Base-by-base conservation (phyloP, 2,113 vertebrate species). In the Nipponia nippon region DNA sequence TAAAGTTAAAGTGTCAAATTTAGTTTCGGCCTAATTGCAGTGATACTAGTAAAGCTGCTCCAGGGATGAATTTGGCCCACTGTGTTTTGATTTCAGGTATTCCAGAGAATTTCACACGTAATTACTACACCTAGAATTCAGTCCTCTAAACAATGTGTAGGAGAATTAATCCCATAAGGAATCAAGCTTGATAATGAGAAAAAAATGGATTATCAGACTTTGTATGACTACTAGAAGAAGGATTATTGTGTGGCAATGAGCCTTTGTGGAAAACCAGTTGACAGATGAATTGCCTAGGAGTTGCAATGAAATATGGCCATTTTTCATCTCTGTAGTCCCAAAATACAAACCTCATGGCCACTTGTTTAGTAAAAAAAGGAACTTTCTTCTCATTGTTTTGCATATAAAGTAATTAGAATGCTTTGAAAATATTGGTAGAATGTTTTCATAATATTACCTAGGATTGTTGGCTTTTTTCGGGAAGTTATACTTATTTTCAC, bases 171-270 rank as follows among this genome's bases (percentile, higher is more conserved):
- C 82, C 61, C 73, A 63, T 34, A 71, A 79, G 73, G 83, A 88
- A 94, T 95, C 72, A 90, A 92, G 58, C 25, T 91, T 94, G 58
- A 71, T 92, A 96, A 92, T 90, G 84, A 87, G 84, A 59, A 94
- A 84, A 84, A 93, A 91, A 92, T 87, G 13, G 46, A 66, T 95
- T 82, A 83, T 78, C 72, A 86, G 32, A 61, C 65, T 89, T 78
- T 73, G 16, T 70, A n/a, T 69, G 89, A 75, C 38, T 91, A 62
- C 36, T 82, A 66, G 42, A 93, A 78, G 83, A 95, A 90, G 36
- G 85, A 95, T 96, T 78, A 52, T 56, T 72, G 12, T 82, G 19
- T 90, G 78, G 81, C 72, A 77, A 42, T 52, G 69, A 87, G 16
- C 42, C 59, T 90, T 47, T 79, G 34, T 88, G 65, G 75, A 96